Evolutionary conservation across 2,113 vertebrate genomes (phyloP).

Genomic region (Puffinus mauretanicus): DNA sequence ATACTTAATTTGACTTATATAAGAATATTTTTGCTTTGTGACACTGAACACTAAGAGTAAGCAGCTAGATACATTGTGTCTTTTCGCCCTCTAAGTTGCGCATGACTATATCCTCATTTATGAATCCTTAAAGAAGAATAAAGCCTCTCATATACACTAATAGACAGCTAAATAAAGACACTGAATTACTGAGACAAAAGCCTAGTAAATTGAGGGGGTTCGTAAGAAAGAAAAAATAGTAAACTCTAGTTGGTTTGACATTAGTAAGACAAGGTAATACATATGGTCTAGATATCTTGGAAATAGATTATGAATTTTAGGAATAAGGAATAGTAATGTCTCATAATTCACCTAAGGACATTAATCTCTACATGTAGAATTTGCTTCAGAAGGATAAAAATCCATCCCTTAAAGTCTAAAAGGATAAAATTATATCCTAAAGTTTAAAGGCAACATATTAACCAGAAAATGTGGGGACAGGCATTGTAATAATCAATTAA

Average conservation of each 20-base stretch:
- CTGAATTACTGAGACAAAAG: background rate
- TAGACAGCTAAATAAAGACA: background rate
- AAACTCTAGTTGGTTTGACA: background rate
- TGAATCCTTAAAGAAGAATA: background rate
- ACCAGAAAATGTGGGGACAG: background rate
- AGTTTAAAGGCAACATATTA: background rate
- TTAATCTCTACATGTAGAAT: background rate
- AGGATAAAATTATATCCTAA: background rate
- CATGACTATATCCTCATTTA: background rate
- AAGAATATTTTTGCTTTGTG: background rate
- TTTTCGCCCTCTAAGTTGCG: background rate
- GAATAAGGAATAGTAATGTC: background rate
- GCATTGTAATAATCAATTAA: background rate
- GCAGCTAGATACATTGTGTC: background rate
- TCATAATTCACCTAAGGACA: background rate
- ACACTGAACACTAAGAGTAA: background rate
- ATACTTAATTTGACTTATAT: background rate
- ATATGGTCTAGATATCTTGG: background rate
- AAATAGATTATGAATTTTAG: background rate
- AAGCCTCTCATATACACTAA: background rate
- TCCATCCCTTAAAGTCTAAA: background rate
- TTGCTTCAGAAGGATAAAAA: background rate
- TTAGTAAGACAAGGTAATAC: background rate
- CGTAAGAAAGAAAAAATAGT: background rate
- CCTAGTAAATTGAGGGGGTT: background rate